Evolutionary conservation across 2,797 vertebrate genomes (phyloP), one percentile per base, ranked within the genome.

Genomic region (Eospalax fontanierii): DNA sequence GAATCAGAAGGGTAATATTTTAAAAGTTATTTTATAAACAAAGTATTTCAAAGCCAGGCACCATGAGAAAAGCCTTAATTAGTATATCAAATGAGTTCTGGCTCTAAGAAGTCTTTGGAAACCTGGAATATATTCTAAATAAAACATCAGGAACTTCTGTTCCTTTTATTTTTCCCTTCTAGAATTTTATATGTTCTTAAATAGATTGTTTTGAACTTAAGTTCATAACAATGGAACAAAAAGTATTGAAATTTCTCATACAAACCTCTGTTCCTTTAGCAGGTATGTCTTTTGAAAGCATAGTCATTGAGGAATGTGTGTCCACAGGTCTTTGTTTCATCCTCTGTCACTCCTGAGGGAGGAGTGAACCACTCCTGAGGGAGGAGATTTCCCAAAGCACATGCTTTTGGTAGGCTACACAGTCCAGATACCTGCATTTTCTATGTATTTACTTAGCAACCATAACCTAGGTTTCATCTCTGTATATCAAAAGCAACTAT

Each of bases 91-190:
- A 59, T 50, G 22, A 22, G 2, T 71, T 22, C 66, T 66, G 1
- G 66, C 40, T n/a, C 90, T 50, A 2, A 68, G 66, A 89, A 95
- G 15, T 63, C 57, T 94, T 33, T 24, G 15, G 19, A 88, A 92
- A 83, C 33, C 65, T 80, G 59, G 21, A 75, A 82, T 35, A 59
- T 18, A 91, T 19, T 40, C 46, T 21, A 68, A 66, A 66, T 46
- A 75, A 84, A 90, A 65, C 66, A 92, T 50, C 22, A 59, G 46
- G 78, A 87, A 93, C 71, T 30, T 30, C 65, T 74, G 24, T 84
- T 90, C 21, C 65, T 65, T 87, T 70, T 73, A 21, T 73, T 38
- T 91, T 83, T 11, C 30, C 57, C 33, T 61, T 81, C 35, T 50
- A 15, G 22, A 26, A 26, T 46, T 73, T 75, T 68, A 30, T 66